Percentiles rank a stretch among this genome's conserved stretches.
phyloP scores from a whole-genome alignment of 2,888 invertebrate species.

The Lutraria lutraria region DNA sequence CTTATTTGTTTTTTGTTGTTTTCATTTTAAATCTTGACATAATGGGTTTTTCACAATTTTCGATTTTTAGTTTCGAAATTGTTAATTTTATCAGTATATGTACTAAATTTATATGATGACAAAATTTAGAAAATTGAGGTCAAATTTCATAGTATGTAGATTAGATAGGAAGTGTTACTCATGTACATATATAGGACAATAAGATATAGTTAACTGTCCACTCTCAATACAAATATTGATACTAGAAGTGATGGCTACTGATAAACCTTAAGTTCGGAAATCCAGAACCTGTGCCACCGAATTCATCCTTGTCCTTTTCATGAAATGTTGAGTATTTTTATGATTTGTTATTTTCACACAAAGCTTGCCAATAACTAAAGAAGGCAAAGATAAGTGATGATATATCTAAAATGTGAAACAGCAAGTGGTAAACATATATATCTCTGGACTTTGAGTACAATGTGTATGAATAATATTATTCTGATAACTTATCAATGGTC shows the following conservation, averaged over 20 bases:
- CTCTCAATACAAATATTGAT: background rate
- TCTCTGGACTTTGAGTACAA: no score
- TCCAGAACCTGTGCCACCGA: no score
- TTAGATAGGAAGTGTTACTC: background rate
- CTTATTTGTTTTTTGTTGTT: background rate
- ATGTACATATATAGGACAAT: conserved; percentile 15
- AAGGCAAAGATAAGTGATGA: no score
- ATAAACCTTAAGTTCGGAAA: background rate
- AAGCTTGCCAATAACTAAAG: no score
- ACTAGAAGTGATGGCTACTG: background rate
- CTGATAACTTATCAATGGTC: no score
- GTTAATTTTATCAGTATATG: background rate
- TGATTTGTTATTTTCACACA: no score
- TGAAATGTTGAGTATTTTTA: no score
- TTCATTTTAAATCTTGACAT: background rate
- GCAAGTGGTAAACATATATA: no score
- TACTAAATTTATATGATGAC: conserved; percentile 11
- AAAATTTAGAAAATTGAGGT: conserved; percentile 10
- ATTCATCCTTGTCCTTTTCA: no score
- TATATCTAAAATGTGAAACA: no score
- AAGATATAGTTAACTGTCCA: background rate
- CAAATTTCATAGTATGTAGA: background rate
- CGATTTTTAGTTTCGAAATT: background rate
- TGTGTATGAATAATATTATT: no score
- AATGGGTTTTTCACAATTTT: background rate